Base-by-base conservation (phyloP, 2,113 vertebrate genomes). In the Nycticorax nycticorax region DNA sequence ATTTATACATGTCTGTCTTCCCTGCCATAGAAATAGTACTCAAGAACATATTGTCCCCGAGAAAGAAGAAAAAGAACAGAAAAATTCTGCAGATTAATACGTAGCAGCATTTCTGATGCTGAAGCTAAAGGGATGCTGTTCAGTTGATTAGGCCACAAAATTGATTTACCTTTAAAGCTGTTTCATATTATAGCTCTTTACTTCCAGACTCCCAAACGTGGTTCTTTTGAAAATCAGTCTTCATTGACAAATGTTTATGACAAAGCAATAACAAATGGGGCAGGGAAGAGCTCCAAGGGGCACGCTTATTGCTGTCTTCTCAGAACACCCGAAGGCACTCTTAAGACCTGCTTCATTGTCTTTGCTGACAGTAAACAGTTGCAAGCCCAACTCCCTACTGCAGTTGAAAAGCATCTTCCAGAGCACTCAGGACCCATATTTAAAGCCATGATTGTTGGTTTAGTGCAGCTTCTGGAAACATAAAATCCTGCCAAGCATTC, bases 151-250 rank as follows among this genome's bases (percentile, higher is more conserved):
- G 85, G 69, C 59, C 82, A 82, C 85, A 94, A 92, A 94, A 96
- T 57, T 95, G 91, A 96, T 95, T 96, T 95, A 89, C 47, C 57
- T 93, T 91, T 95, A 92, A 97, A 95, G 77, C 82, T 76, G 37
- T 50, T 89, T 85, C 89, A 33, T 91, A 69, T 92, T 89, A 87
- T 26, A 93, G 43, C 50, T 79, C 39, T 89, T 91, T 89, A 81
- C 28, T 86, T 87, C 41, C 89, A 96, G 85, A 41, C 57, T 95
- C 75, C 56, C 43, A 82, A 67, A 92, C 0, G 4, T 82, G 87
- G 62, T 76, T 93, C 81, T 94, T 95, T 94, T 90, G 67, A 95
- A 94, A 96, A 96, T 94, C 68, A 92, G 86, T 86, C 68, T 84
- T 74, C 82, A 90, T 12, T 88, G 95, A 89, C 89, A 93, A 96